Evolutionary conservation across 2,888 invertebrate genomes (phyloP).

Genomic region (Melieria omissa): DNA sequence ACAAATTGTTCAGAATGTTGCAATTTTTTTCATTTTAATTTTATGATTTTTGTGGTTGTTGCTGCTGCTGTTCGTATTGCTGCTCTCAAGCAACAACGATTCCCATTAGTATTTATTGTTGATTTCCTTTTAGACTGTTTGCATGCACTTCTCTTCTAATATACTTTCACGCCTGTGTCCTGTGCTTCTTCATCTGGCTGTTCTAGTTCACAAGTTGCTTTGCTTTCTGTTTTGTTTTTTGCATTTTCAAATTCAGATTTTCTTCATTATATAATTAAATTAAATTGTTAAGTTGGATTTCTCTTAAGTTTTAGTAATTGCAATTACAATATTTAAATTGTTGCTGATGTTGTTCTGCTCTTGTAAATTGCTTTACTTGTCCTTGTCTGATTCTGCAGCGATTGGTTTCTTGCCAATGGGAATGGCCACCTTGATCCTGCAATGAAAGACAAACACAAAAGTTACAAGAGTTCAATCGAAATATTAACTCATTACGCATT

Average conservation of each 20-base stretch:
- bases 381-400: conserved; percentile 77
- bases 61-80: conserved; percentile 32
- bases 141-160: conserved; percentile 16
- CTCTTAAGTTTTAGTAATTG: conserved; percentile 41
- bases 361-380: conserved; percentile 73
- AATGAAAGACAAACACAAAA: conserved; percentile 44
- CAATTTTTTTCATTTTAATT: neutral
- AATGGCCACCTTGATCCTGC: conserved; percentile 87
- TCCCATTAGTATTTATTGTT: conserved; percentile 32
- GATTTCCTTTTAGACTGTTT: conserved; percentile 32
- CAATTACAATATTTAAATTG: conserved; percentile 51
- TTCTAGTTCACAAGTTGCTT: neutral
- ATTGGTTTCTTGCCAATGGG: conserved; percentile 87
- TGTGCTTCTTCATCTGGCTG: neutral
- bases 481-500: neutral
- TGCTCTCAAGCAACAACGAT: conserved; percentile 31
- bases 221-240: conserved; percentile 5
- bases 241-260: conserved; percentile 6
- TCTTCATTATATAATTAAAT: neutral
- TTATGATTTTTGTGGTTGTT: conserved; percentile 12
- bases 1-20: neutral
- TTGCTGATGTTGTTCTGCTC: conserved; percentile 43
- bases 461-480: neutral
- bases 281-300: conserved; percentile 45
- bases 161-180: conserved; percentile 3